Percentiles rank a stretch among this genome's conserved stretches.
Evolutionary conservation across 2,797 vertebrate species (phyloP).

Genomic region (Pristis pectinata): DNA sequence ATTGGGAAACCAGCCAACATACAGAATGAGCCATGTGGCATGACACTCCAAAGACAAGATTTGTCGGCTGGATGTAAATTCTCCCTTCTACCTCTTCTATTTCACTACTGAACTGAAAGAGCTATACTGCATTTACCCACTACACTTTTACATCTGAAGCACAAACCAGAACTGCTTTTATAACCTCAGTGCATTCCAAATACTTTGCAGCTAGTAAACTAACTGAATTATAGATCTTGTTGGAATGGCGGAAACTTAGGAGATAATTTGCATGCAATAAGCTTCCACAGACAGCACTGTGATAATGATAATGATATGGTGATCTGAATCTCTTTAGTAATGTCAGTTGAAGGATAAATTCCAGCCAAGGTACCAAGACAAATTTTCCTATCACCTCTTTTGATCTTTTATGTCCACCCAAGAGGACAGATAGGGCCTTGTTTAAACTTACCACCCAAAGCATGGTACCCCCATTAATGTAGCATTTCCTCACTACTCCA

Average conservation of each 20-base stretch:
- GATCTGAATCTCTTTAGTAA: background rate
- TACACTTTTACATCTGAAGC: background rate
- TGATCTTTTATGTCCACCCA: background rate
- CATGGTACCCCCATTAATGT: background rate
- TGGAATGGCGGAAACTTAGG: background rate
- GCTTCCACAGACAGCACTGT: background rate
- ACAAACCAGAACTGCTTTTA: background rate
- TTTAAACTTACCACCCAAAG: background rate
- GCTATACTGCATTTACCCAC: too few species aligned
- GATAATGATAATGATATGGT: background rate
- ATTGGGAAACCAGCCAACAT: background rate
- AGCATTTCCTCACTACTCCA: background rate
- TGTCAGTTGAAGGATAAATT: background rate
- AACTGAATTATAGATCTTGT: background rate
- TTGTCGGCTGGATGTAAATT: background rate
- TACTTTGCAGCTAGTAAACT: background rate
- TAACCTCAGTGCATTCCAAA: background rate
- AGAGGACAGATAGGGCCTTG: background rate
- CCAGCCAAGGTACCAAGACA: background rate
- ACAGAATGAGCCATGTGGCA: background rate
- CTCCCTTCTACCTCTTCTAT: background rate
- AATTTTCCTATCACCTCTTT: background rate
- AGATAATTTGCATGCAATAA: background rate
- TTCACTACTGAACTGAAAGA: background rate
- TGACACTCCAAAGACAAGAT: background rate